Evolutionary conservation across 2,888 invertebrate genomes (phyloP).

Genomic region (Coenonympha glycerion): DNA sequence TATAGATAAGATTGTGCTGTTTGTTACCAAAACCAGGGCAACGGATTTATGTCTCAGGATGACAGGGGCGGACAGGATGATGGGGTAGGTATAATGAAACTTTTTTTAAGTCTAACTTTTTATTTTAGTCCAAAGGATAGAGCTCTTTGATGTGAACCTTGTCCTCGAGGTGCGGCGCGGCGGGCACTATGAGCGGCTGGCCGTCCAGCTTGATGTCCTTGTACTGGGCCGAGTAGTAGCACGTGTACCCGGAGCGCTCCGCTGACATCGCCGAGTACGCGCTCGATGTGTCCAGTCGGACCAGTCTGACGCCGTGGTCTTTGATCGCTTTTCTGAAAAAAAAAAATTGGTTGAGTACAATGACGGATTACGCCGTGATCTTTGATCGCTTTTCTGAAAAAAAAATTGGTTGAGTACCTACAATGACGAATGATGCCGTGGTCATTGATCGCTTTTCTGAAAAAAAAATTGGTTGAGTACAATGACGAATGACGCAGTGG

Average conservation of each 20-base stretch:
- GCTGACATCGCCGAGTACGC: constrained; percentile 84
- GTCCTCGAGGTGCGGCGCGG: constrained; percentile 77
- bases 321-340: constrained; percentile 72
- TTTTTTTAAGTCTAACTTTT: not conserved
- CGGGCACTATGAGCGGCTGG: constrained; percentile 78
- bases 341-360: not conserved
- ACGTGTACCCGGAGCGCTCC: constrained; percentile 81
- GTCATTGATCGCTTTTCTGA: too few species aligned
- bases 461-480: too few species aligned
- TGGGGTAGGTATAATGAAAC: not conserved
- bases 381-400: too few species aligned
- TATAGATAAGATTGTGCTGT: too few species aligned
- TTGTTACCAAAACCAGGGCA: too few species aligned
- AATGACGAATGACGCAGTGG: too few species aligned
- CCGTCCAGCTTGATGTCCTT: constrained; percentile 79
- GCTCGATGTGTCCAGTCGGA: constrained; percentile 85
- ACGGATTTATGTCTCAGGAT: too few species aligned
- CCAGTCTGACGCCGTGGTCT: constrained; percentile 72
- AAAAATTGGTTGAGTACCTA: too few species aligned
- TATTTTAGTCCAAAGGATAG: constrained; percentile 16
- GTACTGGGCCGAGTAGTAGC: constrained; percentile 79
- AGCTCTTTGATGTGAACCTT: constrained; percentile 74
- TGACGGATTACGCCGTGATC: not conserved
- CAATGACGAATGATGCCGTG: too few species aligned
- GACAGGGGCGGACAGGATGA: too few species aligned